These are phyloP conservation scores for Ischnus inquisitorius DNA, from an alignment of 2,888 invertebrate genomes.

Conservation along the genomic window DNA sequence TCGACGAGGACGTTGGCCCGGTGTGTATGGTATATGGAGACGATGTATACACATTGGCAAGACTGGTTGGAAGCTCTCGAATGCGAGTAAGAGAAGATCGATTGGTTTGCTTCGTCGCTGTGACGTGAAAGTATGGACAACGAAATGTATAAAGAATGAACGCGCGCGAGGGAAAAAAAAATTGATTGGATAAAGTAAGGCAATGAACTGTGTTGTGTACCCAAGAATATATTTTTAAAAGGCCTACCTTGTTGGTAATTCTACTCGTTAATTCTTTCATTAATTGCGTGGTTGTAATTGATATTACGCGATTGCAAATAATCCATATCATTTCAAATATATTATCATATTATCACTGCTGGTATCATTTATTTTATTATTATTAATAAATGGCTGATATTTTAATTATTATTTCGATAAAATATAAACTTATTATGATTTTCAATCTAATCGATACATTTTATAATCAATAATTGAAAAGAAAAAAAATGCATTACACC, in stretches of 20 bases:
- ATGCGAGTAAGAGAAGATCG: constrained; percentile 56
- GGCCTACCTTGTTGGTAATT: not conserved
- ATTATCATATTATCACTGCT: too few species aligned
- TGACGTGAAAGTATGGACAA: constrained; percentile 51
- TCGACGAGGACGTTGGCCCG: constrained; percentile 55
- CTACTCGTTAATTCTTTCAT: not conserved
- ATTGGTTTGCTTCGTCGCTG: constrained; percentile 42
- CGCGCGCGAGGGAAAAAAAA: constrained; percentile 14
- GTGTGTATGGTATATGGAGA: constrained; percentile 26
- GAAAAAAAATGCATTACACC: not conserved
- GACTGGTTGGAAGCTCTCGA: constrained; percentile 53
- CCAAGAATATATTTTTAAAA: not conserved
- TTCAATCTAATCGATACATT: too few species aligned
- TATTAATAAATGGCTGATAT: too few species aligned
- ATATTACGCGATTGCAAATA: too few species aligned
- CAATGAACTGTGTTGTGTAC: not conserved
- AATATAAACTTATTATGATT: too few species aligned
- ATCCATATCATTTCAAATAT: too few species aligned
- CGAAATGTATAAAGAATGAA: constrained; percentile 10
- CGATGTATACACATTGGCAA: constrained; percentile 45
- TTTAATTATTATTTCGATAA: too few species aligned
- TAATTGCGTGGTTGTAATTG: too few species aligned
- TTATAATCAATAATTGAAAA: not conserved
- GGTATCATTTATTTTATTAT: too few species aligned
- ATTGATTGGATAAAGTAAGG: constrained; percentile 21